A percentile compares a stretch with the other conserved stretches of the same genome.
These are phyloP conservation scores for Gymnopithys bicolor DNA, from an alignment of 2,797 vertebrate genomes.

Conservation along the genomic window DNA sequence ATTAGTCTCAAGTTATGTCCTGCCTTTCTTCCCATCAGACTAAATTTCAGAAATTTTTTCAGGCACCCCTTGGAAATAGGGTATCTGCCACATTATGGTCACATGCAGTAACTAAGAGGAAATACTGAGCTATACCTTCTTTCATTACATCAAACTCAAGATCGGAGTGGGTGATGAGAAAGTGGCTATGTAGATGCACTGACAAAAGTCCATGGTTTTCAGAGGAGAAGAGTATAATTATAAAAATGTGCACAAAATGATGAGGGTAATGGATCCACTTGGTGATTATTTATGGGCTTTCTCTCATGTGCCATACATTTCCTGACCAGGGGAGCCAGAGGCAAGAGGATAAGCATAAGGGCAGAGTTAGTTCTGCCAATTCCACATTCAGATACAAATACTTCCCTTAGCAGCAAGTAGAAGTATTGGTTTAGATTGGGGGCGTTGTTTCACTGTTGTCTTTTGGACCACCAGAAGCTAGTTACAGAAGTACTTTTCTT, in stretches of 20 bases:
- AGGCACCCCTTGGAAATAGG: neutral
- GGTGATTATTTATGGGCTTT: neutral
- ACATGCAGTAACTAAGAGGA: neutral
- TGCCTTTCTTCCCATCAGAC: neutral
- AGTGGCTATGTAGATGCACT: neutral
- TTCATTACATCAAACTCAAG: neutral
- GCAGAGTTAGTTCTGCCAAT: neutral
- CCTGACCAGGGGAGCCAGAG: neutral
- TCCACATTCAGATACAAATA: neutral
- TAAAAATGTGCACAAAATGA: neutral
- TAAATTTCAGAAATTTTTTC: neutral
- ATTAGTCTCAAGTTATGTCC: neutral
- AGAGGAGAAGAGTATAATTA: neutral
- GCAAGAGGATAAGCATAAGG: neutral
- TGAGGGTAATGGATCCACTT: neutral
- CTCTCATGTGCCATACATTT: accelerated
- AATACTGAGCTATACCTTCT: neutral
- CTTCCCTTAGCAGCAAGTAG: neutral
- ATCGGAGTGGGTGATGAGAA: neutral
- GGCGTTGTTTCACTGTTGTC: neutral
- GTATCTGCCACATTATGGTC: neutral
- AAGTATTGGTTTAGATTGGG: neutral
- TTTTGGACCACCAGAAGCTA: neutral
- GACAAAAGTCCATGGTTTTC: neutral
- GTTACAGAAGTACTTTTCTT: neutral